Evolutionary conservation across 2,113 vertebrate genomes (phyloP).

Genomic region (Elgaria multicarinata): DNA sequence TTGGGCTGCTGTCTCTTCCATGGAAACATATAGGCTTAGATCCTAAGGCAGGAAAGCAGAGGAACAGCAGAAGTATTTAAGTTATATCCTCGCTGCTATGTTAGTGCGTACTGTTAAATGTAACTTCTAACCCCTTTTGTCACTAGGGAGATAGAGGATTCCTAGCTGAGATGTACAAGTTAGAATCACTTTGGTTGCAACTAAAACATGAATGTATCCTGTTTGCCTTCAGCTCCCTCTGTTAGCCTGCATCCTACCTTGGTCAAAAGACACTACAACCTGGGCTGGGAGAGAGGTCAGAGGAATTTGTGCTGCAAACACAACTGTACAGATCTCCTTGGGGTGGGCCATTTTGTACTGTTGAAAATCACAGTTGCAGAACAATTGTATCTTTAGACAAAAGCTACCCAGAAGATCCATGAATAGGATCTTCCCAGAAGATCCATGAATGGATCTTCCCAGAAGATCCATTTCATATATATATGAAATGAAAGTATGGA

Average conservation of each 20-base stretch:
- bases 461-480: too few relatives aligned
- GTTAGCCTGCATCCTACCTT: neutral
- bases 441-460: neutral
- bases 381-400: neutral
- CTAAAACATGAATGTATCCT: neutral
- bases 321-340: neutral
- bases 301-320: neutral
- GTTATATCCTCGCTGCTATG: neutral
- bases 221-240: neutral
- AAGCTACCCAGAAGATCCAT: too few relatives aligned
- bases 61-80: neutral
- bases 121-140: neutral
- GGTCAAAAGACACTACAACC: neutral
- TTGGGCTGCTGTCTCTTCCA: neutral
- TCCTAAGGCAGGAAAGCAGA: neutral
- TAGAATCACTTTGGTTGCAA: neutral
- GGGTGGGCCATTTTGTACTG: neutral
- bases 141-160: neutral
- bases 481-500: neutral
- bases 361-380: neutral
- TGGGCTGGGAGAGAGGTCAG: neutral
- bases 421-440: neutral
- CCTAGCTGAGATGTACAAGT: neutral
- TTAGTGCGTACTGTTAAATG: neutral
- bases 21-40: neutral